Base-by-base conservation (phyloP, 1,140 invertebrate genomes). In the Neomicropteryx cornuta region DNA sequence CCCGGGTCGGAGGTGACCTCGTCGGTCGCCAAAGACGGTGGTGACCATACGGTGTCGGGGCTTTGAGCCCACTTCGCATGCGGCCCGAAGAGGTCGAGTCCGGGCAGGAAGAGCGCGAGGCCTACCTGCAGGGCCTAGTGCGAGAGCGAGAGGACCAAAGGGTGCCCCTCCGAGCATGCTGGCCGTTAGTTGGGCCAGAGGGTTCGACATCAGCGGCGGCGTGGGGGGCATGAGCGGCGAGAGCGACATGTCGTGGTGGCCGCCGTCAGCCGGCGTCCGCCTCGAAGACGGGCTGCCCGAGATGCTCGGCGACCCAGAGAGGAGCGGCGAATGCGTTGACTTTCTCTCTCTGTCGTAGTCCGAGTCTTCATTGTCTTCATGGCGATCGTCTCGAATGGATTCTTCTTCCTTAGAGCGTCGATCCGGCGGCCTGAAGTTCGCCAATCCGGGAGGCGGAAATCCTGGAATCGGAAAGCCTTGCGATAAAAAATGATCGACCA, bases 81-180 rank as follows among this genome's bases (percentile, higher is more conserved):
- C 34, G 32, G 23, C 43, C 40, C 43, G 42, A 44, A 44, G 42
- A 44, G 45, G 42, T 44, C 59, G 60, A 60, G 62, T 58, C 60
- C 43, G 39, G 40, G 40, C 44, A 35, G 37, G 33, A 38, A 30
- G 39, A 35, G 32, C 36, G 21, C 20, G 18, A 23, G 66, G 69
- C 72, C 72, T 80, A 81, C 81, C 81, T 77, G 78, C 75, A 69
- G 79, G 81, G 63, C 73, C 81, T 48, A 79, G 78, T 58, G 80
- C 79, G 49, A 86, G 73, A 56, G 81, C 81, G 49, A 86, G 75
- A 47, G 83, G 84, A 71, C 81, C 87, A 74, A 87, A 89, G 60
- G 75, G 55, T 47, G 77, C 61, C 71, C 70, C 57, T 52, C 76
- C 54, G 55, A 76, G 62, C 62, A 63, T 45, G 66, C 75, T 53